A percentile compares a stretch with the other conserved stretches of the same genome.
Evolutionary conservation across 2,113 vertebrate species (phyloP).

Genomic region (Diphyllodes magnificus): DNA sequence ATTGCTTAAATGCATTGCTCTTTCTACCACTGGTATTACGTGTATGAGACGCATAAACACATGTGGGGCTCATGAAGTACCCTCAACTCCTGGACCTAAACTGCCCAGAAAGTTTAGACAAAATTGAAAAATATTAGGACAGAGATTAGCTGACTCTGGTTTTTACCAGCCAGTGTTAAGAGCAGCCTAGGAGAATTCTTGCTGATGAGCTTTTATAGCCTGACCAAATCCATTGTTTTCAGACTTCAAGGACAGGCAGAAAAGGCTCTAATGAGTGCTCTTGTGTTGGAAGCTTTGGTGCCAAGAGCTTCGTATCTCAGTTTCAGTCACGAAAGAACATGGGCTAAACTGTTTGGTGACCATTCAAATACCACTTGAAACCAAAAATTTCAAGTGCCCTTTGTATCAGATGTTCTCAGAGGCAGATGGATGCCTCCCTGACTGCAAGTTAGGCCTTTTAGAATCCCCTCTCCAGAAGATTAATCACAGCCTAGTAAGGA

Average conservation of each 20-base stretch:
- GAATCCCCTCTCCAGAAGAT: neutral
- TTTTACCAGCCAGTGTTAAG: neutral
- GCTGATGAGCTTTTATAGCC: neutral
- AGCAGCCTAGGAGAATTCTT: neutral
- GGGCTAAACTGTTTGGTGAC: neutral
- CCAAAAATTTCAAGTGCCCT: neutral
- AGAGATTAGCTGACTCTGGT: neutral
- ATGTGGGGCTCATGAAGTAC: neutral
- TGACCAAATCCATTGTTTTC: neutral
- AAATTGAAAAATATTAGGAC: neutral
- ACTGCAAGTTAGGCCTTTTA: neutral
- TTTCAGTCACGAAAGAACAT: neutral
- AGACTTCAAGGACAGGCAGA: neutral
- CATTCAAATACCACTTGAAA: neutral
- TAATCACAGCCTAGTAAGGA: neutral
- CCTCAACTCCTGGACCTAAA: neutral
- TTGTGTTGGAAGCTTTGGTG: neutral
- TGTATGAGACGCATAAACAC: neutral
- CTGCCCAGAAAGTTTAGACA: neutral
- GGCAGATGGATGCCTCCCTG: neutral
- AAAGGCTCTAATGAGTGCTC: neutral
- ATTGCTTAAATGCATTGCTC: neutral
- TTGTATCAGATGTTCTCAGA: neutral
- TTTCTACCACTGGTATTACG: neutral
- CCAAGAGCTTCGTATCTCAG: neutral